Percentiles rank a stretch among this genome's conserved stretches.
These are phyloP conservation scores for Seriola quinqueradiata DNA, from an alignment of 2,113 vertebrate genomes.

Conservation along the genomic window DNA sequence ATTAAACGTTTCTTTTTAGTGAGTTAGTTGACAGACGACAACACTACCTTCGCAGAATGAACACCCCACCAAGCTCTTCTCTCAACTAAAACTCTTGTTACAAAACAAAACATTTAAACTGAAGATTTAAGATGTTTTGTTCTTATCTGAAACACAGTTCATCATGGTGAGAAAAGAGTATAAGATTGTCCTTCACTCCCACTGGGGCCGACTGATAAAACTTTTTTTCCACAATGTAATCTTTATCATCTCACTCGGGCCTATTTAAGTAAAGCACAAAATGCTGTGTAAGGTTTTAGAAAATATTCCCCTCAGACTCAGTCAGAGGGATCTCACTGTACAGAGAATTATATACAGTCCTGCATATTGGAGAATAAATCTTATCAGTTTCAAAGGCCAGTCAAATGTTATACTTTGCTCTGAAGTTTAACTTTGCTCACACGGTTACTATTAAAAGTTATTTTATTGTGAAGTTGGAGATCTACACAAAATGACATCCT, in stretches of 20 bases:
- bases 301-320: slow-evolving; percentile 33
- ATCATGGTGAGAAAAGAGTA: slow-evolving; percentile 36
- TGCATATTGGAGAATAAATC: slow-evolving; percentile 31
- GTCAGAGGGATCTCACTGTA: slow-evolving; percentile 11
- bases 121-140: slow-evolving; percentile 61
- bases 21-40: slow-evolving; percentile 4
- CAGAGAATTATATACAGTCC: slow-evolving; percentile 24
- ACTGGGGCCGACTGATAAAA: slow-evolving; percentile 38
- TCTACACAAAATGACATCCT: background rate
- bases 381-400: slow-evolving; percentile 36
- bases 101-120: slow-evolving; percentile 21
- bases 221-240: slow-evolving; percentile 30
- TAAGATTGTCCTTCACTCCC: slow-evolving; percentile 1
- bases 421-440: slow-evolving; percentile 35
- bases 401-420: slow-evolving; percentile 28
- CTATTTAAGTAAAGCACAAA: slow-evolving; percentile 36
- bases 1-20: background rate
- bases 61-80: background rate
- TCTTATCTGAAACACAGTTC: slow-evolving; percentile 43
- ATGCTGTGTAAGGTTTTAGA: slow-evolving; percentile 43
- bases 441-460: slow-evolving; percentile 9
- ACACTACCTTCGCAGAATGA: background rate
- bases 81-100: slow-evolving; percentile 29
- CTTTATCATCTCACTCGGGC: slow-evolving; percentile 54
- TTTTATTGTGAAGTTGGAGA: slow-evolving; percentile 25